Conservation (phyloP, 2,113 vertebrate species). For the Triplophysa siluroides region DNA sequence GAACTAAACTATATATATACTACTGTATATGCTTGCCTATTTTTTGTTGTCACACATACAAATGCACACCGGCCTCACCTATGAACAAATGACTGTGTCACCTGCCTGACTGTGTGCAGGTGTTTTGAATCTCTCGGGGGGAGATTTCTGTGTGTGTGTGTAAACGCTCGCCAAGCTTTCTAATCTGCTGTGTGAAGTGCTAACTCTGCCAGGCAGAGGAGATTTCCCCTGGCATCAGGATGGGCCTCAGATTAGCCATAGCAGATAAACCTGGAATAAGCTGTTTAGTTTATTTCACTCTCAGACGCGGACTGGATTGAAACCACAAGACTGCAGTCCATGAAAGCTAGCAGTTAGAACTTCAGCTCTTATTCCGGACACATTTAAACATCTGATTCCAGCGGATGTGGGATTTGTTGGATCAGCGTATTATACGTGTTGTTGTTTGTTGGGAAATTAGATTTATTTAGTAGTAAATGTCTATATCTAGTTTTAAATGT, state of each 20-base stretch:
- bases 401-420: too few species aligned
- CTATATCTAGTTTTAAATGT: too few species aligned
- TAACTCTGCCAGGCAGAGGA: slow-evolving; percentile 33
- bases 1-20: too few species aligned
- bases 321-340: not conserved
- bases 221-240: slow-evolving; percentile 36
- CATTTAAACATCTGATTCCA: too few species aligned
- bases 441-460: too few species aligned
- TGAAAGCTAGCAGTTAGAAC: not conserved
- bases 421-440: too few species aligned
- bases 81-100: slow-evolving; percentile 15
- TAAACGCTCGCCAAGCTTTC: slow-evolving; percentile 24
- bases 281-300: slow-evolving; percentile 10
- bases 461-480: too few species aligned
- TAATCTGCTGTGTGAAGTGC: slow-evolving; percentile 34
- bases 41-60: not conserved
- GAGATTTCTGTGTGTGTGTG: not conserved
- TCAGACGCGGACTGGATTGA: slow-evolving; percentile 28
- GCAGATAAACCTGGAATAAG: slow-evolving; percentile 33
- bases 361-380: too few species aligned
- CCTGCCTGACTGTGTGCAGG: slow-evolving; percentile 31
- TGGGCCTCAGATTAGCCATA: slow-evolving; percentile 33
- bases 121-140: slow-evolving; percentile 44
- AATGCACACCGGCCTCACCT: not conserved
- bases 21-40: not conserved